Evolutionary conservation across 2,888 invertebrate genomes (phyloP).

Genomic region (Agonopterix heracliana): DNA sequence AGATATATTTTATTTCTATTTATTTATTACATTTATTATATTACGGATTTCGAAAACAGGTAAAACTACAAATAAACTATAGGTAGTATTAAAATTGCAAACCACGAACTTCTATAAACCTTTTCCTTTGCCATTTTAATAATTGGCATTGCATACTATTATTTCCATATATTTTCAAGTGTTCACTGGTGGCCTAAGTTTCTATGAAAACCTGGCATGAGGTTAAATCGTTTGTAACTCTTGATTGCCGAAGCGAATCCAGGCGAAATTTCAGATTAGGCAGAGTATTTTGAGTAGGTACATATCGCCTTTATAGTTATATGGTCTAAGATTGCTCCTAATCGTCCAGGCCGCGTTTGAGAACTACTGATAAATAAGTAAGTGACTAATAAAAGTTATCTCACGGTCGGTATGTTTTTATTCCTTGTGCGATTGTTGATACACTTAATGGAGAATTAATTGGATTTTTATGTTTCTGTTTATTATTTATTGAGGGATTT

Average conservation of each 20-base stretch:
- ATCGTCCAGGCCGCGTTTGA: constrained; percentile 13
- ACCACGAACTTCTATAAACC: no score
- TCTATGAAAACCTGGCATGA: no score
- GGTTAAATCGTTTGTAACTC: no score
- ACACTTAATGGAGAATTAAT: constrained; percentile 56
- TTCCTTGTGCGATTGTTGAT: constrained; percentile 24
- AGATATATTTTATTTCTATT: no score
- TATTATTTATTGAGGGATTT: constrained; percentile 5
- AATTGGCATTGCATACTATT: no score
- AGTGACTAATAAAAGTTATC: constrained; percentile 27
- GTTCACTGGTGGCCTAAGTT: no score
- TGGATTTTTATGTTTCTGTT: constrained; percentile 42
- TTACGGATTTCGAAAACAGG: no score
- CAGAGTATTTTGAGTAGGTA: constrained; percentile 46
- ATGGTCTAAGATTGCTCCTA: constrained; percentile 36
- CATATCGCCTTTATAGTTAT: constrained; percentile 27
- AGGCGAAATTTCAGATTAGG: constrained; percentile 67
- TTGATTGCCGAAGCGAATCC: constrained; percentile 40
- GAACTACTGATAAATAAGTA: constrained; percentile 17
- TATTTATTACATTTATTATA: no score
- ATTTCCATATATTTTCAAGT: no score
- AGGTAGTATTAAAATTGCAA: no score
- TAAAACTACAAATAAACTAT: no score
- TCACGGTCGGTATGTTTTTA: constrained; percentile 30
- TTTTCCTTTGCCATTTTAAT: no score